These are phyloP conservation scores for Pissodes strobi DNA, from an alignment of 1,140 invertebrate species.

Conservation along the genomic window DNA sequence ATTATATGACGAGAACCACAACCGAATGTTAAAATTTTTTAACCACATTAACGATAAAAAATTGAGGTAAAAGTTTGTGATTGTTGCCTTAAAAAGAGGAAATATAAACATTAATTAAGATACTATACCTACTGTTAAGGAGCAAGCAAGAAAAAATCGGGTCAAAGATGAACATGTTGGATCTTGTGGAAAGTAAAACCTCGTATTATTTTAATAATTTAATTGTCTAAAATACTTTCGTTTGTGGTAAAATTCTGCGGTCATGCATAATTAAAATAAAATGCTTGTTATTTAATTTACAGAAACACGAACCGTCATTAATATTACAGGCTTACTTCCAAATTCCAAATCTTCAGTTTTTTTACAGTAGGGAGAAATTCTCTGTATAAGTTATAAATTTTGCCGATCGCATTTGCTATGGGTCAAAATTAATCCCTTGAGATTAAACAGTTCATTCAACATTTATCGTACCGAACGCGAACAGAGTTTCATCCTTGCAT, in stretches of 20 bases:
- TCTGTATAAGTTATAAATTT: too few relatives aligned
- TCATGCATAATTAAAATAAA: slow-evolving; percentile 1
- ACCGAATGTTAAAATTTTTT: neutral
- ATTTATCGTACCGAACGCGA: too few relatives aligned
- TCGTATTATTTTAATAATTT: slow-evolving; percentile 3
- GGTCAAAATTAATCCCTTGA: too few relatives aligned
- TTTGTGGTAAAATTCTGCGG: neutral
- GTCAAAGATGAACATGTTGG: slow-evolving; percentile 6
- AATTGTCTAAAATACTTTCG: slow-evolving; percentile 12
- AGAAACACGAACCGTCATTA: too few relatives aligned
- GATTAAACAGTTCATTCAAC: too few relatives aligned
- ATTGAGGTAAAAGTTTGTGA: slow-evolving; percentile 19
- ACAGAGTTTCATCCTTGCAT: too few relatives aligned
- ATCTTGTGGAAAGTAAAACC: slow-evolving; percentile 18
- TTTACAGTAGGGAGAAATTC: too few relatives aligned
- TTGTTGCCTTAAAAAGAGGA: slow-evolving; percentile 4
- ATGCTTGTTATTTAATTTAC: too few relatives aligned
- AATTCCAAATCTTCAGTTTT: too few relatives aligned
- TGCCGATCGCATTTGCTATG: too few relatives aligned
- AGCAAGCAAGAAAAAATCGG: slow-evolving; percentile 25
- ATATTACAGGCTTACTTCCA: neutral
- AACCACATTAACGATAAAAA: slow-evolving; percentile 1
- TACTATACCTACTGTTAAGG: too few relatives aligned
- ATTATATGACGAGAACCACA: slow-evolving; percentile 4
- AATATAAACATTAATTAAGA: slow-evolving; percentile 11